phyloP scores from a whole-genome alignment of 2,113 vertebrate genomes.

The Podiceps cristatus region DNA sequence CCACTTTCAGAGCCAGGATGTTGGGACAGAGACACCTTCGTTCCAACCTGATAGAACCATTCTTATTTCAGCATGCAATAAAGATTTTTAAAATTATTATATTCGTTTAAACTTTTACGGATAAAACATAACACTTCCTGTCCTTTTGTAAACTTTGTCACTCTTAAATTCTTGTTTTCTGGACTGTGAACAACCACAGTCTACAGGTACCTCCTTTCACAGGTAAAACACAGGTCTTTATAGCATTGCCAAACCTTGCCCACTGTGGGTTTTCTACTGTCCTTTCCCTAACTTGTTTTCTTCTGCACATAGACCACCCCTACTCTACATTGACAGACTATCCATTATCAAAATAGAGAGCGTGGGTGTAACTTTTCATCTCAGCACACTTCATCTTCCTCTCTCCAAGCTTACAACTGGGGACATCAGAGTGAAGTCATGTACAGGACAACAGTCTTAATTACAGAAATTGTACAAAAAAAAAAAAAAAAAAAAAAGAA shows the following conservation, averaged over 20 bases:
- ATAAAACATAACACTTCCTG: background rate
- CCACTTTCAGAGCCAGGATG: background rate
- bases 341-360: background rate
- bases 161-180: background rate
- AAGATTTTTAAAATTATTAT: background rate
- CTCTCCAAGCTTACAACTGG: background rate
- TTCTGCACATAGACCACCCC: background rate
- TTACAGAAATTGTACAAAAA: background rate
- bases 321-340: background rate
- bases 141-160: background rate
- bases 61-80: background rate
- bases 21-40: background rate
- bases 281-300: background rate
- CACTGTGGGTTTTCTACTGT: background rate
- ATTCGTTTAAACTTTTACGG: background rate
- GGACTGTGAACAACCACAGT: background rate
- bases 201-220: background rate
- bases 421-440: background rate
- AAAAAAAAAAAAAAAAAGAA: background rate
- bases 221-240: background rate
- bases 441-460: background rate
- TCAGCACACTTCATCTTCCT: background rate
- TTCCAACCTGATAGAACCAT: background rate
- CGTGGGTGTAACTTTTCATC: background rate
- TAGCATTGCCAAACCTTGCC: background rate